Evolutionary conservation across 1,140 invertebrate species (phyloP).

Genomic region (Hydropsyche tenuis): DNA sequence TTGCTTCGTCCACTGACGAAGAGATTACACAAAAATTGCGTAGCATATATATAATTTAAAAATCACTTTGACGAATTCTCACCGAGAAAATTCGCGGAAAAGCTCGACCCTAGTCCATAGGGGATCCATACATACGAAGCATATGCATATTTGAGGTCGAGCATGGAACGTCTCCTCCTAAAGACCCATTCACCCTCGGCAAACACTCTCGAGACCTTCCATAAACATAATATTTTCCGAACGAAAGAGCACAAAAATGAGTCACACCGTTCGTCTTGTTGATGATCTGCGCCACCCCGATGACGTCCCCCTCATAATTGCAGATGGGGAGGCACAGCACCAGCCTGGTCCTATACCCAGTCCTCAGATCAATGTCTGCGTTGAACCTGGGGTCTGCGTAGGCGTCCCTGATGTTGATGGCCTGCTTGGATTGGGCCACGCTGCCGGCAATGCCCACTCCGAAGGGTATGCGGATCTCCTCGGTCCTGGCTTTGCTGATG

Average conservation of each 20-base stretch:
- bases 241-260: no score
- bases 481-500: constrained; percentile 71
- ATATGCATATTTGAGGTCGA: background rate
- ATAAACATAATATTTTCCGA: no score
- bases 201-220: constrained; percentile 6
- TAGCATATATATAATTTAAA: no score
- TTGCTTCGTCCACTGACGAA: no score
- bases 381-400: constrained; percentile 88
- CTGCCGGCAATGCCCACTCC: constrained; percentile 89
- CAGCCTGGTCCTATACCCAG: constrained; percentile 89
- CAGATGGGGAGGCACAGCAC: constrained; percentile 96
- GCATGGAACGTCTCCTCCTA: background rate
- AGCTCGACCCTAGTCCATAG: background rate
- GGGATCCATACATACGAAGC: background rate
- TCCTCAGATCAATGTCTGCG: constrained; percentile 87
- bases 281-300: constrained; percentile 96
- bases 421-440: constrained; percentile 85
- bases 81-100: background rate
- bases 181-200: constrained; percentile 16
- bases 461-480: constrained; percentile 87
- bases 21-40: no score
- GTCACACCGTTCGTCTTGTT: constrained; percentile 84
- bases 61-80: background rate
- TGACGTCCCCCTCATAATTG: constrained; percentile 94
- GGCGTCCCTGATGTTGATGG: constrained; percentile 90